phyloP scores from a whole-genome alignment of 2,113 vertebrate species.

The Eublepharis macularius region DNA sequence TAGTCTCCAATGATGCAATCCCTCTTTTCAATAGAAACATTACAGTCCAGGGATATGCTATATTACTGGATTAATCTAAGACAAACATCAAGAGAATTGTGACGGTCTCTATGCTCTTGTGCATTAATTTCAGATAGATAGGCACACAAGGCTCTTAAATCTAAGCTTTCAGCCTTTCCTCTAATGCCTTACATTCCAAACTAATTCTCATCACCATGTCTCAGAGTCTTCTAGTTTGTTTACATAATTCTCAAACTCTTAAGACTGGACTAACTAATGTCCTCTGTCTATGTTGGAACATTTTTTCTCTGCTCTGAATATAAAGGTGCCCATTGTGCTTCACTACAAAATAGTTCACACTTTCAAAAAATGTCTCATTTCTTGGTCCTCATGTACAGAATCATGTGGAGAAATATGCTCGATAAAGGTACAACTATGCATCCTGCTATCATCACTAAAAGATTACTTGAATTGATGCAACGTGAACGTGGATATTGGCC shows the following conservation, averaged over 20 bases:
- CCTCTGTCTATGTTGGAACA: not conserved
- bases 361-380: not conserved
- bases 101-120: not conserved
- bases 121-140: not conserved
- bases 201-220: not conserved
- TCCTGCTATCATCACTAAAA: not conserved
- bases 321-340: not conserved
- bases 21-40: not conserved
- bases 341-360: not conserved
- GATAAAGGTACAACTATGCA: not conserved
- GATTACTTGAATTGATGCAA: not conserved
- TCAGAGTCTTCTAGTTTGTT: not conserved
- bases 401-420: not conserved
- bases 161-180: not conserved
- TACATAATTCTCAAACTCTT: not conserved
- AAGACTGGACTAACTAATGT: not conserved
- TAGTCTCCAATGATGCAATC: not conserved
- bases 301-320: not conserved
- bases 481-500: not conserved
- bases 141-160: not conserved
- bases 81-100: not conserved
- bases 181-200: not conserved
- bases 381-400: not conserved
- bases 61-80: not conserved
- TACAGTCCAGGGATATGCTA: not conserved